Conservation (phyloP, 1,140 invertebrate genomes). For the Cyclargus thomasi region DNA sequence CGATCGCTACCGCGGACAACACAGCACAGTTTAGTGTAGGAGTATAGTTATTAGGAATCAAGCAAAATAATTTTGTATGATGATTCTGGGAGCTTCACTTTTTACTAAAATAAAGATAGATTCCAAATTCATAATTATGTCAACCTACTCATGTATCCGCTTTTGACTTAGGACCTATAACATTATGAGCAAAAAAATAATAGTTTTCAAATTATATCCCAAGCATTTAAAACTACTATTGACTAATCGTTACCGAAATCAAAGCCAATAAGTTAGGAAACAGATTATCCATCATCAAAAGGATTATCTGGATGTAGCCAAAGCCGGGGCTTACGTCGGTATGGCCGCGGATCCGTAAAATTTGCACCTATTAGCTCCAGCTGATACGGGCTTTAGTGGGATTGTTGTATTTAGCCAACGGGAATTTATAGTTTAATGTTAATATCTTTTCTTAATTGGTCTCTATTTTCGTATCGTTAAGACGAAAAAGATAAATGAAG, state of each 20-base stretch:
- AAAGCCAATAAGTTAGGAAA: background rate
- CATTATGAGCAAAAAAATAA: no score
- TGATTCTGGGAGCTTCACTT: no score
- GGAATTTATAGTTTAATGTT: background rate
- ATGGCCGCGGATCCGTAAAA: constrained; percentile 21
- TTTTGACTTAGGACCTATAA: no score
- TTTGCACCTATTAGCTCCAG: constrained; percentile 24
- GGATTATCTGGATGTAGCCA: constrained; percentile 13
- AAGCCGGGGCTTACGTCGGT: constrained; percentile 13
- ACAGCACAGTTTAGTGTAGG: no score
- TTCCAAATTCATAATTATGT: no score
- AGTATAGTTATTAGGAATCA: no score
- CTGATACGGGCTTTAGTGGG: constrained; percentile 25
- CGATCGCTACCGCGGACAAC: no score
- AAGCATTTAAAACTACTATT: background rate
- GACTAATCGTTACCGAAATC: background rate
- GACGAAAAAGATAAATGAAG: no score
- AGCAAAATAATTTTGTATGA: no score
- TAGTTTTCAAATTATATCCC: no score
- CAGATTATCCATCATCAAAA: constrained; percentile 15
- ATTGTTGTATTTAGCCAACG: constrained; percentile 12
- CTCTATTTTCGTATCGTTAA: background rate
- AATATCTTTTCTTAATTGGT: background rate
- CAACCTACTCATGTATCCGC: no score
- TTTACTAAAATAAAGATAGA: no score